Evolutionary conservation across 2,888 invertebrate species (phyloP).

Genomic region (Cheiracanthium punctorium): DNA sequence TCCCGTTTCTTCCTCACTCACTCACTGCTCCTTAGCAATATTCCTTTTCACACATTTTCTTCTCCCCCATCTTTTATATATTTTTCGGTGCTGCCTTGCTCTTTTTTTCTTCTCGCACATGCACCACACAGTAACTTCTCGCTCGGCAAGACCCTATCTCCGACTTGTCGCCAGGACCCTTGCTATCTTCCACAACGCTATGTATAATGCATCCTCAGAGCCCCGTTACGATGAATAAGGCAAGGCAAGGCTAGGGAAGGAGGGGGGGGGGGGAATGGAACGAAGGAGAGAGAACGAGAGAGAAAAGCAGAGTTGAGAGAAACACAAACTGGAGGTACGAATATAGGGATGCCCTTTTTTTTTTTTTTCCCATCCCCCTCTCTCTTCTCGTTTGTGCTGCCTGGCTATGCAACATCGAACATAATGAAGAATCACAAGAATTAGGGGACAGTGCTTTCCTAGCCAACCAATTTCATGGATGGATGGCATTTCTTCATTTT

Average conservation of each 20-base stretch:
- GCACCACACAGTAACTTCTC: no score
- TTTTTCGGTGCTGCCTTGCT: no score
- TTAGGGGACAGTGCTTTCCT: conserved; percentile 47
- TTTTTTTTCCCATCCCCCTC: not conserved
- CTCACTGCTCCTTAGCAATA: not conserved
- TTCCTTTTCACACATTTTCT: not conserved
- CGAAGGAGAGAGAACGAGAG: not conserved
- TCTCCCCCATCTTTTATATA: not conserved
- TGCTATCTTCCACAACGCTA: not conserved
- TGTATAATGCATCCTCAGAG: conserved; percentile 27
- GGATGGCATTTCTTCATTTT: conserved; percentile 34
- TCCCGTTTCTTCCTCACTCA: no score
- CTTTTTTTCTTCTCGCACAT: no score
- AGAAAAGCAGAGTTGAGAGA: not conserved
- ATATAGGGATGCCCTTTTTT: conserved; percentile 13
- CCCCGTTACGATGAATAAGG: conserved; percentile 31
- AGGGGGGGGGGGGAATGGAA: not conserved
- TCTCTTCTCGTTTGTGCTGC: not conserved
- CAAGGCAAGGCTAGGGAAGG: no score
- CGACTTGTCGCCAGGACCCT: not conserved
- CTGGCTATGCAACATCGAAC: conserved; percentile 63
- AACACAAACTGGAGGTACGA: conserved; percentile 9
- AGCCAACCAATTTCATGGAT: conserved; percentile 68
- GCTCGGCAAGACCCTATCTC: not conserved
- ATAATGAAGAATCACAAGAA: conserved; percentile 66